phyloP scores from a whole-genome alignment of 2,797 vertebrate genomes.

The Urosaurus nigricauda region DNA sequence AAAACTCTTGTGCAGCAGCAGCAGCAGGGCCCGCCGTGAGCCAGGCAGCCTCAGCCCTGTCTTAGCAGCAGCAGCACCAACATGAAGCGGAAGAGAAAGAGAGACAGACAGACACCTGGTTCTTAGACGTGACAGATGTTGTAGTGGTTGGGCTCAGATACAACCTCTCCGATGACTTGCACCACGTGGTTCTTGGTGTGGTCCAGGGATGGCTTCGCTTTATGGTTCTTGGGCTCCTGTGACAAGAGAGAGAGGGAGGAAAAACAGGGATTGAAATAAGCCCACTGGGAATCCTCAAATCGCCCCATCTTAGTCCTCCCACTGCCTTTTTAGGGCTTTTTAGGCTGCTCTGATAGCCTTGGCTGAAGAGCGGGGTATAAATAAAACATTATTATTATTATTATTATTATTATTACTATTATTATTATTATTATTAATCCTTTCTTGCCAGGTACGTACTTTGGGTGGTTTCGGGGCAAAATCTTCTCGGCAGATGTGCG shows the following conservation, averaged over 20 bases:
- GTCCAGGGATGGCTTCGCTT: not conserved
- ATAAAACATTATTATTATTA: no score
- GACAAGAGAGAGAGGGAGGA: no score
- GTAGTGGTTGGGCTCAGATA: not conserved
- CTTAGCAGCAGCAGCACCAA: no score
- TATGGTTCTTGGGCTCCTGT: not conserved
- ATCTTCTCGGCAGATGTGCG: slow-evolving; percentile 87
- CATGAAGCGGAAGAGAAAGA: not conserved
- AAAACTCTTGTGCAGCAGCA: not conserved
- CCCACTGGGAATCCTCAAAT: not conserved
- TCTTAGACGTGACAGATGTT: slow-evolving; percentile 26
- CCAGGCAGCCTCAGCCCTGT: no score
- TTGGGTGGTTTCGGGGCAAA: slow-evolving; percentile 77
- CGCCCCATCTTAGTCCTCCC: not conserved
- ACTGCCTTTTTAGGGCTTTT: no score
- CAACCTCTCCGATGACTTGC: not conserved
- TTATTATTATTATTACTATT: no score
- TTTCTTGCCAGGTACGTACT: slow-evolving; percentile 60
- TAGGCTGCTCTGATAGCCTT: no score
- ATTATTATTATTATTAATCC: no score
- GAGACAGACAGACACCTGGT: not conserved
- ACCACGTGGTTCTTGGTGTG: not conserved
- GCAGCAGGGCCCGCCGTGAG: not conserved
- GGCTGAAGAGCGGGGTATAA: no score
- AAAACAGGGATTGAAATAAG: not conserved